Evolutionary conservation across 2,113 vertebrate genomes (phyloP), one percentile per base, ranked within the genome.

Genomic region (Physeter macrocephalus): DNA sequence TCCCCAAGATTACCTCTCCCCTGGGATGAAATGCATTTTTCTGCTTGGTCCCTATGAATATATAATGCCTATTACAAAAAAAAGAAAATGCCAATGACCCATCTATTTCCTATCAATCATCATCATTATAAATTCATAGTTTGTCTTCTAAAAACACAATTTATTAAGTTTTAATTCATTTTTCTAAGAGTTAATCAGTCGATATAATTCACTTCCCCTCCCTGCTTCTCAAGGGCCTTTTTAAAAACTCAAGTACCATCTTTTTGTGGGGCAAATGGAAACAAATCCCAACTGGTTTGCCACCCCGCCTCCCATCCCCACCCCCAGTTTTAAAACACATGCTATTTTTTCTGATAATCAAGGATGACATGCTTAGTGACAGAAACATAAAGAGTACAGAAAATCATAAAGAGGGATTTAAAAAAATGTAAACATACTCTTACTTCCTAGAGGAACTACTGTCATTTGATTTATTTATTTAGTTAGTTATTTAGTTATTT

Each of bases 241-340:
- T 74, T 21, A 82, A 93, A 90, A 82, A 52, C n/a, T 80, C 71
- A 90, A 91, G 21, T 46, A 59, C 18, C n/a, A 57, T 85, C 29
- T 82, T 74, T 74, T 78, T 83, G 80, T n/a, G 17, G 20, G 69
- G 46, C 36, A 67, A 92, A 94, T 29, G 54, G n/a, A 96, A 87
- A 54, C 36, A 90, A 87, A 86, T 74, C 89, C 34, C 14, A 29
- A 39, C 87, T 8, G 6, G 21, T 31, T 46, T 82, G 49, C 36
- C n/a, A 54, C 15, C 3, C 21, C 0, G 1, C 27, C 46, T 61
- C 80, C 49, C 10, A 41, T 39, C 17, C 59, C 2, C 46, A 66
- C 3, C 9, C 10, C 23, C 36, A 61, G 25, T 12, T 74, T 66
- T 85, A 18, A 36, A 72, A 75, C 72, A 86, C 78, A 39, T 13